Conservation (phyloP, 2,113 vertebrate genomes). For the Brachyhypopomus occidentalis region DNA sequence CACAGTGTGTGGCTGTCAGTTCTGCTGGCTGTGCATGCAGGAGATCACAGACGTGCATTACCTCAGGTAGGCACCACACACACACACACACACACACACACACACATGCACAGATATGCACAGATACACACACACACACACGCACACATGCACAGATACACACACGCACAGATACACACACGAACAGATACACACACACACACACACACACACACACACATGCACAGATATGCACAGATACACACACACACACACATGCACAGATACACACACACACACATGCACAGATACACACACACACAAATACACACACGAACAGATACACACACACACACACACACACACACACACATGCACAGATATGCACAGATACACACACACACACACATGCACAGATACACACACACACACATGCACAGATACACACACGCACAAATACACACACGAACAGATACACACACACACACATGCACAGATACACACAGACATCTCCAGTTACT, state of each 20-base stretch:
- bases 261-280: background rate
- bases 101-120: background rate
- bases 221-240: background rate
- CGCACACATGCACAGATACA: background rate
- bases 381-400: no score
- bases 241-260: background rate
- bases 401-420: background rate
- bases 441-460: no score
- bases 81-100: background rate
- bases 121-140: background rate
- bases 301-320: background rate
- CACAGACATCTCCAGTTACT: background rate
- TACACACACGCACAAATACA: background rate
- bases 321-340: background rate
- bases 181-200: no score
- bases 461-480: background rate
- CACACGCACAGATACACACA: no score
- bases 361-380: background rate
- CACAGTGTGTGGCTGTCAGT: conserved; percentile 86
- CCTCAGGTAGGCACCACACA: conserved; percentile 74
- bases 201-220: background rate
- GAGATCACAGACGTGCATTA: conserved; percentile 90
- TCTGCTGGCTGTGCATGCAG: conserved; percentile 88
- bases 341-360: background rate
- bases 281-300: no score